Conservation (phyloP, 2,113 vertebrate genomes). For the Aegotheles bennettii region DNA sequence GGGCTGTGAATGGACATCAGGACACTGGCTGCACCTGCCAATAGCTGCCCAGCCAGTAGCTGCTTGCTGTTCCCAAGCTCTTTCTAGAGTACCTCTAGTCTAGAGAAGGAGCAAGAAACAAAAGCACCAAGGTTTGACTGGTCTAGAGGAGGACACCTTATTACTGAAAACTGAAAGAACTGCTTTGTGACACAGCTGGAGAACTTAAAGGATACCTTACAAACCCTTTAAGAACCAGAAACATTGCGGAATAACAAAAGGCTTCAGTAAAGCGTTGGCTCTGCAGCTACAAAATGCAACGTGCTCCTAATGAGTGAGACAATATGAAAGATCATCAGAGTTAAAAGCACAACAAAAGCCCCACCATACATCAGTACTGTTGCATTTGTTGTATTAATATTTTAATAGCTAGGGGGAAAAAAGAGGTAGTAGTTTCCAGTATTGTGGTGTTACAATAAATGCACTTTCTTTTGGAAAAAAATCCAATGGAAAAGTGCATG, state of each 20-base stretch:
- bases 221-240: background rate
- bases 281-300: background rate
- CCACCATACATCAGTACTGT: background rate
- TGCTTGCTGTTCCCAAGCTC: background rate
- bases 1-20: background rate
- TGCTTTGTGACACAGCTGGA: background rate
- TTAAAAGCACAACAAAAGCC: background rate
- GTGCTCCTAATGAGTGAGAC: accelerated
- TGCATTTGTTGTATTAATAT: background rate
- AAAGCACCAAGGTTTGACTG: background rate
- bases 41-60: background rate
- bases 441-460: background rate
- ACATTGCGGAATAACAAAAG: background rate
- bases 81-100: background rate
- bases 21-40: background rate
- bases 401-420: background rate
- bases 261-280: background rate
- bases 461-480: background rate
- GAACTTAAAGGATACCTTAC: background rate
- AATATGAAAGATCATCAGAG: background rate
- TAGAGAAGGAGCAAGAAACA: background rate
- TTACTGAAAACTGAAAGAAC: background rate
- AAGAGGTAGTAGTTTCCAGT: background rate
- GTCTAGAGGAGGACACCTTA: background rate
- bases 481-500: background rate